phyloP scores from a whole-genome alignment of 2,113 vertebrate genomes.

The Cricetomys ansorgei region DNA sequence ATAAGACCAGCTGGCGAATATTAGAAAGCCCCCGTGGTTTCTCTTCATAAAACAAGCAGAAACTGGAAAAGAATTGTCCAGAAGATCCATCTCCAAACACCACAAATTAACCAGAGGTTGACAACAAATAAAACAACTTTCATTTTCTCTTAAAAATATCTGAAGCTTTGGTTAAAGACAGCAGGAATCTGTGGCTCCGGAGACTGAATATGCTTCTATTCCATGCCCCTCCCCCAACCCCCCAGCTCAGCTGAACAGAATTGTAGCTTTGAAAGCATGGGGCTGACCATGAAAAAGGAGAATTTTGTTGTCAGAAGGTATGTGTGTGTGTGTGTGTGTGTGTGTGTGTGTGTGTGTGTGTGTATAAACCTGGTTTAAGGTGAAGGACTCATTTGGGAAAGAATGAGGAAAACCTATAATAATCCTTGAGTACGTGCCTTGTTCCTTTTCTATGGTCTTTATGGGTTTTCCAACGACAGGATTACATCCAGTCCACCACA shows the following conservation, averaged over 20 bases:
- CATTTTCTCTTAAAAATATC: slow-evolving; percentile 16
- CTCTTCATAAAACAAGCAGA: background rate
- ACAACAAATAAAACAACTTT: slow-evolving; percentile 28
- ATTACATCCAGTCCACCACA: background rate
- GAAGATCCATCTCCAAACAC: slow-evolving; percentile 18
- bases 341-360: slow-evolving; percentile 7
- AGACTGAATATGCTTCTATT: background rate
- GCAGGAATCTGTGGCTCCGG: background rate
- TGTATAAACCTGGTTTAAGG: background rate
- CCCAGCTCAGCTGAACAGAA: background rate
- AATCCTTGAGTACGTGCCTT: too few relatives aligned
- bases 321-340: slow-evolving; percentile 15
- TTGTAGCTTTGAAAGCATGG: background rate
- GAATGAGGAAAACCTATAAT: background rate
- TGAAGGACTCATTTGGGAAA: background rate
- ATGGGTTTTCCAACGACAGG: background rate
- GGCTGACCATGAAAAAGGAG: background rate
- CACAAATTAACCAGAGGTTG: background rate
- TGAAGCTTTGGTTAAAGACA: background rate
- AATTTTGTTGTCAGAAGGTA: background rate
- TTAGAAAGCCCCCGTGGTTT: background rate
- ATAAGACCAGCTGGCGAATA: too few relatives aligned
- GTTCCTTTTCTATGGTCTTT: background rate
- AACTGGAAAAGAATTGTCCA: background rate
- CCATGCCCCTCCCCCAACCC: too few relatives aligned